A percentile compares a stretch with the other conserved stretches of the same genome.
Conservation (phyloP, 2,113 vertebrate species). For the Lophochroa leadbeateri region DNA sequence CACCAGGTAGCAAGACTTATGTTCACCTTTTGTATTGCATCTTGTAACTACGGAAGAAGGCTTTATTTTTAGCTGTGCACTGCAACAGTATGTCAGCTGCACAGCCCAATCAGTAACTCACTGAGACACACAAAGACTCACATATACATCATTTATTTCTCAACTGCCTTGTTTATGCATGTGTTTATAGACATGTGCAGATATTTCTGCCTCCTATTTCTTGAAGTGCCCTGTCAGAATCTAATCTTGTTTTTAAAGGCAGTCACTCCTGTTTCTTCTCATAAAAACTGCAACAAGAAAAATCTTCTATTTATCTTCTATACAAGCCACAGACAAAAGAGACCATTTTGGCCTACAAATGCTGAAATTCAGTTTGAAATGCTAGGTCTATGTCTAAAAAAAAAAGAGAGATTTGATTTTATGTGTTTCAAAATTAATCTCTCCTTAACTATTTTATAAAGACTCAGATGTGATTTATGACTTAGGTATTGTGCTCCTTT, state of each 20-base stretch:
- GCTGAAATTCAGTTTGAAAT: background rate
- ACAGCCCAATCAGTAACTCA: background rate
- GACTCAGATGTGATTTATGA: background rate
- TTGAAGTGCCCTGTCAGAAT: background rate
- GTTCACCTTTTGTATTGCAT: background rate
- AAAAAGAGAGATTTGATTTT: background rate
- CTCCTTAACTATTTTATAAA: background rate
- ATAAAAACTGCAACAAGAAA: background rate
- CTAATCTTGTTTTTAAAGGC: background rate
- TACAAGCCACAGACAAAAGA: background rate
- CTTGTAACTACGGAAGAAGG: background rate
- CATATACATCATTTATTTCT: background rate
- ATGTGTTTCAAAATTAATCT: background rate
- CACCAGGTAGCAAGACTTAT: background rate
- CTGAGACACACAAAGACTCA: background rate
- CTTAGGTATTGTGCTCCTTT: background rate
- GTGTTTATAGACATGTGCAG: background rate
- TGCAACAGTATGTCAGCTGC: background rate
- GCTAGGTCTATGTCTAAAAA: background rate
- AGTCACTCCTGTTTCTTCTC: background rate
- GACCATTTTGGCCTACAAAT: background rate
- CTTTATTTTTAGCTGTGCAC: conserved; percentile 5
- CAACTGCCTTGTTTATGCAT: background rate
- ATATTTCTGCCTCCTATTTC: background rate
- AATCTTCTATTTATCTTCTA: background rate